Percentiles rank a stretch among this genome's conserved stretches.
These are phyloP conservation scores for Xestia xanthographa DNA, from an alignment of 2,888 invertebrate genomes.

Conservation along the genomic window DNA sequence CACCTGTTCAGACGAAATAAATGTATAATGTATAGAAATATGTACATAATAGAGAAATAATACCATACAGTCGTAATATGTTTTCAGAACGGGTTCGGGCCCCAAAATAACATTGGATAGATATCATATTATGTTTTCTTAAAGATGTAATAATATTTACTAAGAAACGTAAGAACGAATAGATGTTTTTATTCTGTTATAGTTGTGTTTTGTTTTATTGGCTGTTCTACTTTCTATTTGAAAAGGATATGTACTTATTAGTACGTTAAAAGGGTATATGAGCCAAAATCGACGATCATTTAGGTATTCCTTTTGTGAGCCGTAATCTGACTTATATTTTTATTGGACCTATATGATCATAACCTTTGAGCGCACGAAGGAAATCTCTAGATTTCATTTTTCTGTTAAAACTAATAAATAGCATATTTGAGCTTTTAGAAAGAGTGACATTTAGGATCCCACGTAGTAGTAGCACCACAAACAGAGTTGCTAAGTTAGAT, in stretches of 20 bases:
- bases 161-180: slow-evolving; percentile 16
- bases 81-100: slow-evolving; percentile 28
- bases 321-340: background rate
- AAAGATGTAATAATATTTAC: slow-evolving; percentile 39
- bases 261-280: background rate
- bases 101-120: slow-evolving; percentile 41
- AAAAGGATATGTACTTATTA: background rate
- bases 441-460: too few relatives aligned
- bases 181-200: slow-evolving; percentile 17
- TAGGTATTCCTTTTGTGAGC: background rate
- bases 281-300: background rate
- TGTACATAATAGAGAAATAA: slow-evolving; percentile 34
- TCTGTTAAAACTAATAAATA: too few relatives aligned
- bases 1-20: slow-evolving; percentile 28
- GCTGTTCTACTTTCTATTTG: background rate
- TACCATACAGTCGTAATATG: slow-evolving; percentile 25
- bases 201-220: background rate
- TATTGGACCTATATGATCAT: too few relatives aligned
- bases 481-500: too few relatives aligned
- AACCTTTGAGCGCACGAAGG: too few relatives aligned
- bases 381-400: too few relatives aligned
- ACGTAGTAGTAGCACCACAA: too few relatives aligned
- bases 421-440: too few relatives aligned
- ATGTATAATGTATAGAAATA: slow-evolving; percentile 32
- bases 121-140: slow-evolving; percentile 35